Percentiles rank a stretch among this genome's conserved stretches.
Conservation (phyloP, 2,797 vertebrate species). For the Eurystomus glaucurus region DNA sequence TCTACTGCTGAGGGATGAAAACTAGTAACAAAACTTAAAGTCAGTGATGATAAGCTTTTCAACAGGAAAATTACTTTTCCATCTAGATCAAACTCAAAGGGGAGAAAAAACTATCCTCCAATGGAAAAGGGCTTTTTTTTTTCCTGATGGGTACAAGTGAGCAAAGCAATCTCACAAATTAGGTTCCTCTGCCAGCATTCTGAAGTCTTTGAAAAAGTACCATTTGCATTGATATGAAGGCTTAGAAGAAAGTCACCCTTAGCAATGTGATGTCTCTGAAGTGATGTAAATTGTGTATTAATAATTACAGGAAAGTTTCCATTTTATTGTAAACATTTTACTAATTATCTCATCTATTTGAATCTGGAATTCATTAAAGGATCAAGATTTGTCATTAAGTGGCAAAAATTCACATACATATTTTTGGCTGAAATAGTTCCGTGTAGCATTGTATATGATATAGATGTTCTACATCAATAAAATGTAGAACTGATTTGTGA, state of each 20-base stretch:
- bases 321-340: conserved; percentile 39
- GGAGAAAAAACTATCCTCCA: background rate
- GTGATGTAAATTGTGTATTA: conserved; percentile 41
- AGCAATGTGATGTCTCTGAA: conserved; percentile 39
- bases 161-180: conserved; percentile 33
- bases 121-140: background rate
- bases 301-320: conserved; percentile 25
- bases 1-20: background rate
- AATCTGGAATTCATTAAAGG: background rate
- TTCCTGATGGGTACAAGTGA: background rate
- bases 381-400: background rate
- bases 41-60: background rate
- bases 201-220: conserved; percentile 45
- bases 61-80: background rate
- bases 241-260: conserved; percentile 57
- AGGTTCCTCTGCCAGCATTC: conserved; percentile 31
- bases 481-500: background rate
- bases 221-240: conserved; percentile 24
- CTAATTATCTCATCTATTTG: background rate
- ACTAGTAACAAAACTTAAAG: background rate
- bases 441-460: background rate
- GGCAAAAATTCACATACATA: background rate
- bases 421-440: background rate
- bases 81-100: background rate
- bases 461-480: background rate